Evolutionary conservation across 1,140 invertebrate genomes (phyloP).

Genomic region (Harlomillsia oculata): DNA sequence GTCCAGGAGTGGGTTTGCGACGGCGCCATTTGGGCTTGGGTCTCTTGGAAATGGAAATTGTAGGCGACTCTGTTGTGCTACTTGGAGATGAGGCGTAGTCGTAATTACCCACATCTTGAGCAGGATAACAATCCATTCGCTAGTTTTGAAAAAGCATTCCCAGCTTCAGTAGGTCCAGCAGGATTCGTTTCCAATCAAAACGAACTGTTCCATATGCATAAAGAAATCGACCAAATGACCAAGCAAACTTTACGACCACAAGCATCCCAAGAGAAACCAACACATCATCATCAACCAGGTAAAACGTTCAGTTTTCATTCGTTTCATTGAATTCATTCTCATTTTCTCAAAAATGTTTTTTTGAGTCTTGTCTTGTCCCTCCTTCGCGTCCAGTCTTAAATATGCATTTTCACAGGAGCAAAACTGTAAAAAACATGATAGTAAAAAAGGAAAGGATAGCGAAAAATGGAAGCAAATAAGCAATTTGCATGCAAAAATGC

Average conservation of each 20-base stretch:
- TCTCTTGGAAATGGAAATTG: background rate
- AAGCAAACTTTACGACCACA: background rate
- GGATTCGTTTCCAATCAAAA: slow-evolving; percentile 2
- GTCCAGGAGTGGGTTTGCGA: too few species aligned
- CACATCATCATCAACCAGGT: slow-evolving; percentile 6
- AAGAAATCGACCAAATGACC: background rate
- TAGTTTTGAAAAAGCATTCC: background rate
- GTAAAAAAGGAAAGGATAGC: too few species aligned
- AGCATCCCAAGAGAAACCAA: slow-evolving; percentile 2
- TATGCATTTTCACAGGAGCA: background rate
- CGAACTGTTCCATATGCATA: background rate
- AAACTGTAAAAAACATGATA: too few species aligned
- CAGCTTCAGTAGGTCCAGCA: background rate
- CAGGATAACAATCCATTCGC: slow-evolving; percentile 1
- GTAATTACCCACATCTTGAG: background rate
- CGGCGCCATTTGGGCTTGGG: background rate
- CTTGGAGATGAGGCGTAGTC: too few species aligned
- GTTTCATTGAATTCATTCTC: too few species aligned
- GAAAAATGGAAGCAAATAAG: too few species aligned
- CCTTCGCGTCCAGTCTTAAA: background rate
- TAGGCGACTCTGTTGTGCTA: too few species aligned
- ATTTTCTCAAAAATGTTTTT: background rate
- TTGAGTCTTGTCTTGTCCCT: background rate
- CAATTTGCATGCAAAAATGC: too few species aligned
- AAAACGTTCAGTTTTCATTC: too few species aligned